Base-by-base conservation (phyloP, 1,140 invertebrate species). In the Drosophila nigrodunni region DNA sequence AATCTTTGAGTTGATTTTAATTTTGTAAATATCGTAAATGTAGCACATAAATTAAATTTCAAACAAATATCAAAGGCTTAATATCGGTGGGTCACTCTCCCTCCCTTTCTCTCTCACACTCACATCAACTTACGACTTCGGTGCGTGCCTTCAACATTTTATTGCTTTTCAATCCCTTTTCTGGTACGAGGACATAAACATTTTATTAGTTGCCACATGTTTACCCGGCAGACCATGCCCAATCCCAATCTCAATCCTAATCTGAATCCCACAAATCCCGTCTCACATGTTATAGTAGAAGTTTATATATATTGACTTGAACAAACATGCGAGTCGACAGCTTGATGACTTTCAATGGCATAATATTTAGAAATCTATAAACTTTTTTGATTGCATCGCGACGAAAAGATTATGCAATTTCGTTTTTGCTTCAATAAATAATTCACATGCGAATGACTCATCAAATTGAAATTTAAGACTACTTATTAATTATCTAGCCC, bases 151-250 rank as follows among this genome's bases (percentile, higher is more conserved):
- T 34, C 13, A 30, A 46, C 37, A 52, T 74, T 81, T 87, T 86
- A 86, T 86, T 77, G 75, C 21, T 76, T 82, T 87, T 73, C 71
- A 86, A 81, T 72, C 82, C 82, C 64, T 86, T 86, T 75, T 59
- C 57, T 58, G 74, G 57, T 54, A 25, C 73, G 15, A 52, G 44
- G 65, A 78, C 68, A 89, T 88, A 76, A 88, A 80, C 74, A 89
- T 88, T 88, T 88, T 88, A 88, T 80, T 89, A 89, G 80, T 78
- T 89, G 85, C 64, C 68, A 80, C 70, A 77, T 88, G 80, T 88
- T 88, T 88, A 80, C 77, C 57, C 54, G 25, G 25, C 2, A 30
- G 25, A 4, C 25, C 25, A 30, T 5, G 6, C 25, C 25, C 25
- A 30, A 30, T 5, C 25, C 25, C 25, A 30, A 30, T 30, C 25